Conservation (phyloP, 2,888 invertebrate genomes). For the Acrobasis repandana region DNA sequence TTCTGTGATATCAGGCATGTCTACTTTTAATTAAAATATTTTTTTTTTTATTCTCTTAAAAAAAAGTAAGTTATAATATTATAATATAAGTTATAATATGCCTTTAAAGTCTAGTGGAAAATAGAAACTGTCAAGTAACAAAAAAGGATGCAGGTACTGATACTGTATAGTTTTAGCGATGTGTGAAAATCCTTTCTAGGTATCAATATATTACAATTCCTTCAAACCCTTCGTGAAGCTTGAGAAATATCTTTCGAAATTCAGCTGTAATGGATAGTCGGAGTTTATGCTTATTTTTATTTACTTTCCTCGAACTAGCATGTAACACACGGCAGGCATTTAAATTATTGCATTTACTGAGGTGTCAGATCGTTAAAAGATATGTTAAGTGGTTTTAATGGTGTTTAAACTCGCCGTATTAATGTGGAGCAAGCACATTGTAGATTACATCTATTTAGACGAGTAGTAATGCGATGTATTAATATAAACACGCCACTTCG, state of each 20-base stretch:
- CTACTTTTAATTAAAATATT: not conserved
- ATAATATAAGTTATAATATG: too few relatives aligned
- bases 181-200: too few relatives aligned
- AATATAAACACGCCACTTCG: not conserved
- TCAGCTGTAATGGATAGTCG: not conserved
- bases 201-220: too few relatives aligned
- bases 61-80: too few relatives aligned
- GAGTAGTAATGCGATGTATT: not conserved
- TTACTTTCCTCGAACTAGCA: not conserved
- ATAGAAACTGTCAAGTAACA: too few relatives aligned
- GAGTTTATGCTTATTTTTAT: not conserved
- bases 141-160: too few relatives aligned
- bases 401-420: not conserved
- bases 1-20: not conserved
- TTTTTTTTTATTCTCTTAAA: too few relatives aligned
- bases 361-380: slow-evolving; percentile 1
- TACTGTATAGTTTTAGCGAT: too few relatives aligned
- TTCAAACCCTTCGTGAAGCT: too few relatives aligned
- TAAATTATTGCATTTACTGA: slow-evolving; percentile 1
- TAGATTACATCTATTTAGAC: not conserved
- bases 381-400: slow-evolving; percentile 1
- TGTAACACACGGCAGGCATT: not conserved
- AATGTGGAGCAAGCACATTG: not conserved
- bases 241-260: too few relatives aligned
- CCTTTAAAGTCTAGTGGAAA: too few relatives aligned